Evolutionary conservation across 1,140 invertebrate species (phyloP), one percentile per base, ranked within the genome.

Genomic region (Drosophila bocki): DNA sequence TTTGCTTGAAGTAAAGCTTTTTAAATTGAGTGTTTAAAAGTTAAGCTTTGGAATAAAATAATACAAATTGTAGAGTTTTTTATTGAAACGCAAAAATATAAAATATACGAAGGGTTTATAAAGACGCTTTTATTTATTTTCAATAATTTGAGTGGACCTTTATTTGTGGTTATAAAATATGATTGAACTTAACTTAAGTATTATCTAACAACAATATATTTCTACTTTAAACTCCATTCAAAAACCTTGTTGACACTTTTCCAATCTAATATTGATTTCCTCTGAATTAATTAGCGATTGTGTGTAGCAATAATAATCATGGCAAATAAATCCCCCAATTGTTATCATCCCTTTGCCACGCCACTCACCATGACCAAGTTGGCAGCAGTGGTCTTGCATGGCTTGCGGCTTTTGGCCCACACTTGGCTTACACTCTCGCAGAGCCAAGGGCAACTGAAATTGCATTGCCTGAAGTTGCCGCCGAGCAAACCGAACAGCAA

Each of bases 351-450:
- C 56, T 75, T 32, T 57, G 53, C 63, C 51, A 32, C 2, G 51
- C 51, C 22, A 60, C 48, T 77, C 63, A 61, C 75, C 75, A 69
- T 78, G 75, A 78, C 75, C 65, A 71, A 78, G 64, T 78, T 78
- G 42, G 47, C 58, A 59, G 33, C 33, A 60, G 26, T 56, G 56
- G 53, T 77, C 54, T 72, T 41, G 51, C 51, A 37, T 48, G 53
- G 69, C 29, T 67, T 37, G 51, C 51, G 51, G 51, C 51, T 54
- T 54, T 54, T 54, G 51, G 51, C 51, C 51, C 58, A 41, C 13
- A 35, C 68, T 51, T 26, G 45, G 22, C 42, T 45, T 76, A 67
- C 41, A 67, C 62, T 65, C 70, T 32, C 83, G 78, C 70, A 60
- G 51, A 63, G 41, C 80, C 59, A 63, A 71, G 47, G 70, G 70